Evolutionary conservation across 2,113 vertebrate species (phyloP).

Genomic region (Craseonycteris thonglongyai): DNA sequence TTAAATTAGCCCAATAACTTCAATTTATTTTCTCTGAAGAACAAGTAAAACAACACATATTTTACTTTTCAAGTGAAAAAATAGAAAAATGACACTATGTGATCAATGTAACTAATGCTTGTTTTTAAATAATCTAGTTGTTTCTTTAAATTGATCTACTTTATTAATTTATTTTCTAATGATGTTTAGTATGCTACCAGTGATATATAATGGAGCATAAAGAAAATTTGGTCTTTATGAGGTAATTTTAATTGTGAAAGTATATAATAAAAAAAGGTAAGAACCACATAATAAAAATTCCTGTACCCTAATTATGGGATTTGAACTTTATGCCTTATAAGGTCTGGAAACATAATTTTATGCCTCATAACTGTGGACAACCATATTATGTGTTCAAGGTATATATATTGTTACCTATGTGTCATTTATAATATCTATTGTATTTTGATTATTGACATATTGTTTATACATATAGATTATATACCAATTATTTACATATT

Average conservation of each 20-base stretch:
- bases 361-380: neutral
- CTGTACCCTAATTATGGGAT: neutral
- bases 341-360: no score
- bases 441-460: neutral
- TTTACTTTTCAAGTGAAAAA: neutral
- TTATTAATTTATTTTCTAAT: neutral
- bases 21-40: neutral
- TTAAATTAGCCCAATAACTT: neutral
- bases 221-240: neutral
- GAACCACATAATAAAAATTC: neutral
- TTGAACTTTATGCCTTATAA: neutral
- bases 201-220: neutral
- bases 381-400: neutral
- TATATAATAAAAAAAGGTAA: neutral
- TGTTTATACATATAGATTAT: neutral
- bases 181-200: neutral
- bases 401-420: neutral
- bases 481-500: neutral
- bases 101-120: neutral
- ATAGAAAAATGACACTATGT: neutral
- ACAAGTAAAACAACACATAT: neutral
- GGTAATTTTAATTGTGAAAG: neutral
- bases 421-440: rapidly evolving
- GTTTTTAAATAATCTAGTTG: neutral
- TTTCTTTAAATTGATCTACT: neutral